A percentile compares a stretch with the other conserved stretches of the same genome.
These are phyloP conservation scores for Cordilura impudica DNA, from an alignment of 2,888 invertebrate species.

Conservation along the genomic window DNA sequence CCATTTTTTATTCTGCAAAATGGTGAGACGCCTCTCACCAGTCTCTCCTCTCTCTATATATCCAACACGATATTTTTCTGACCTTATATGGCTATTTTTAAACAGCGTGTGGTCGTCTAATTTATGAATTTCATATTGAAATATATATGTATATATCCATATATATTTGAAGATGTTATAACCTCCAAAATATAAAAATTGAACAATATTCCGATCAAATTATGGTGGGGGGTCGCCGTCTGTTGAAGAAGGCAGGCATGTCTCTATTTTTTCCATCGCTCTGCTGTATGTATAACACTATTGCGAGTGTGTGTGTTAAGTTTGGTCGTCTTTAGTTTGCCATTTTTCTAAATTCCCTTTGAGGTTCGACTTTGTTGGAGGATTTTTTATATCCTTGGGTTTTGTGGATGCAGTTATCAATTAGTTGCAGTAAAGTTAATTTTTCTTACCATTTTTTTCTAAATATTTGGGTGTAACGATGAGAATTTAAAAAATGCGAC, in stretches of 20 bases:
- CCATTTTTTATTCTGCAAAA: conserved; percentile 61
- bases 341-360: conserved; percentile 34
- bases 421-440: conserved; percentile 23
- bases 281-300: conserved; percentile 60
- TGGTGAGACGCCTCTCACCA: conserved; percentile 51
- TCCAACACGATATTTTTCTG: conserved; percentile 51
- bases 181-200: conserved; percentile 53
- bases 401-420: not conserved
- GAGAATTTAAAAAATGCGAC: conserved; percentile 55
- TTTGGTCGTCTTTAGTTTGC: conserved; percentile 38
- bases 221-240: conserved; percentile 21
- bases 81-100: conserved; percentile 62
- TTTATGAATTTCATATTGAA: conserved; percentile 59
- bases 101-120: conserved; percentile 57
- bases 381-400: not conserved
- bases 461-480: conserved; percentile 56
- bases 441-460: conserved; percentile 56
- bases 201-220: conserved; percentile 26
- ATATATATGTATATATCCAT: conserved; percentile 54
- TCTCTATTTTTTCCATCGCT: conserved; percentile 38
- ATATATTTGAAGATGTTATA: conserved; percentile 60
- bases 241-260: conserved; percentile 35
- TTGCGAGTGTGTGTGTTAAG: conserved; percentile 31
- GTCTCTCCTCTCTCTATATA: conserved; percentile 37
- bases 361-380: not conserved